A percentile compares a stretch with the other conserved stretches of the same genome.
Conservation (phyloP, 2,113 vertebrate genomes). For the Elephas maximus region DNA sequence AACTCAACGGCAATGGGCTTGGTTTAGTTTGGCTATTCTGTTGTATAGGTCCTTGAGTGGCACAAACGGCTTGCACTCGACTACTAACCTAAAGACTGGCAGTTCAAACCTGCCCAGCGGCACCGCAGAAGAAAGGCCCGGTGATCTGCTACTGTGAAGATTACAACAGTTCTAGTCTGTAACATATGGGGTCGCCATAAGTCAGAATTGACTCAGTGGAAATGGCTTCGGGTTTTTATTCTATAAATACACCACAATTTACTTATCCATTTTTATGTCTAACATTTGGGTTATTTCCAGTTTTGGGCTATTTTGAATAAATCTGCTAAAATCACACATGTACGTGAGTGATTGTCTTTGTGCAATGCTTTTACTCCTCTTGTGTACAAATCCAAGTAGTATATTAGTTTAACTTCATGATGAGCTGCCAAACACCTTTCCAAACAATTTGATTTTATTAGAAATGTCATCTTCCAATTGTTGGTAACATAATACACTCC, state of each 20-base stretch:
- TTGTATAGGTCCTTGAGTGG: neutral
- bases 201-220: too few species aligned
- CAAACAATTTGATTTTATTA: neutral
- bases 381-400: neutral
- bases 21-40: neutral
- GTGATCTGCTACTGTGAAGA: neutral
- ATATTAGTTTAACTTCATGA: neutral
- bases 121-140: neutral
- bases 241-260: neutral
- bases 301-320: neutral
- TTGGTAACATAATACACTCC: neutral
- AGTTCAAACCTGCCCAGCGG: neutral
- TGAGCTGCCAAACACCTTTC: neutral
- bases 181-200: too few species aligned
- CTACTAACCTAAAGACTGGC: too few species aligned
- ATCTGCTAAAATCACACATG: neutral
- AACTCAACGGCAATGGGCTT: too few species aligned
- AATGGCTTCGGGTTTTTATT: neutral
- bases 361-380: neutral
- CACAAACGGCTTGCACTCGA: neutral
- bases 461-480: neutral
- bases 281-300: neutral
- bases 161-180: neutral
- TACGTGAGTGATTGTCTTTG: neutral
- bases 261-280: conserved; percentile 17